Conservation (phyloP, 2,888 invertebrate genomes). For the Melikaiella ostensackeni region DNA sequence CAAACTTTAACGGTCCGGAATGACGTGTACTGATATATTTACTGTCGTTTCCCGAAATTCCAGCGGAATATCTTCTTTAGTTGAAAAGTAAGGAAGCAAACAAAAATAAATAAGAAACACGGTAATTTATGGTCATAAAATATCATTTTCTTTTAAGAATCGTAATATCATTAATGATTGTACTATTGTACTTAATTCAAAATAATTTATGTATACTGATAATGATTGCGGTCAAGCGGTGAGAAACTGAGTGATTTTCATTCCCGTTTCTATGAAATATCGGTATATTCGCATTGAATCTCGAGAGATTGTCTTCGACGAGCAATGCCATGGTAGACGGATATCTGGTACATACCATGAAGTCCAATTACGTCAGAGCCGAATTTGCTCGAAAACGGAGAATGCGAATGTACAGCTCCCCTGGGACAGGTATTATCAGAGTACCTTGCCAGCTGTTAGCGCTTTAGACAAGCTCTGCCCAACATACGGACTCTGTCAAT, state of each 20-base stretch:
- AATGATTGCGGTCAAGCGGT: neutral
- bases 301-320: constrained; percentile 31
- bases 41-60: no score
- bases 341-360: constrained; percentile 36
- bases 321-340: constrained; percentile 14
- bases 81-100: no score
- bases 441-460: constrained; percentile 60
- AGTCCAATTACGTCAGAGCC: constrained; percentile 30
- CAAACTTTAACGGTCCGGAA: no score
- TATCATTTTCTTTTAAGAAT: no score
- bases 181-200: neutral
- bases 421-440: constrained; percentile 57
- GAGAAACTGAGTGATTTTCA: constrained; percentile 2
- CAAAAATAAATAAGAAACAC: no score
- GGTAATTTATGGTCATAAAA: no score
- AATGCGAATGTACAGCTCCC: constrained; percentile 45
- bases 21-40: no score
- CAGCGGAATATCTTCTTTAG: no score
- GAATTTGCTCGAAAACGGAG: constrained; percentile 39
- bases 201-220: neutral
- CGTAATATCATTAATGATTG: no score
- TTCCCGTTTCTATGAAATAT: neutral
- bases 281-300: constrained; percentile 31
- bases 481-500: constrained; percentile 26
- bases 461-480: constrained; percentile 48